Conservation (phyloP, 2,888 invertebrate genomes). For the Nephrotoma guestfalica region DNA sequence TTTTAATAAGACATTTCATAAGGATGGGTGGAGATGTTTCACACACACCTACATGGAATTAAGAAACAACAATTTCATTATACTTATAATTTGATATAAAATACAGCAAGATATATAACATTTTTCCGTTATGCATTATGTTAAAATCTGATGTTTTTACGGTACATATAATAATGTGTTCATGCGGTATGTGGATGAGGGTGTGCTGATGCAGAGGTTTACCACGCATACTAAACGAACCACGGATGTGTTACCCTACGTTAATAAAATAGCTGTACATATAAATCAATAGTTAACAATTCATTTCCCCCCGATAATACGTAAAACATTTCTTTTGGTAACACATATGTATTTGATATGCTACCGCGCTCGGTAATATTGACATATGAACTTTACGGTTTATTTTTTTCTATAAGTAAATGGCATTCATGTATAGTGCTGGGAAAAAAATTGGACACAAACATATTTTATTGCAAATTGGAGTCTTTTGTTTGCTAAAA, state of each 20-base stretch:
- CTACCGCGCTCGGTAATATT: not conserved
- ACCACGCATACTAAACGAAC: not conserved
- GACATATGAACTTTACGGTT: not conserved
- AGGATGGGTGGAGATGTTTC: not conserved
- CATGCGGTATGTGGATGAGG: not conserved
- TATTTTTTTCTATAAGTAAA: not conserved
- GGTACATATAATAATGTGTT: not conserved
- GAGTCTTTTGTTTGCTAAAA: too few relatives aligned
- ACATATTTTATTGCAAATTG: too few relatives aligned
- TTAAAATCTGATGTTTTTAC: not conserved
- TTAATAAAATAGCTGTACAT: not conserved
- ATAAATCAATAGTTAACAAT: not conserved
- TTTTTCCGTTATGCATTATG: not conserved
- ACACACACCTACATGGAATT: not conserved
- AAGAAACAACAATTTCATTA: not conserved
- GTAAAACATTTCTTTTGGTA: not conserved
- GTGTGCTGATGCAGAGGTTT: not conserved
- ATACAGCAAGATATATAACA: not conserved
- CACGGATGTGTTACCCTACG: not conserved
- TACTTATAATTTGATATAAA: not conserved
- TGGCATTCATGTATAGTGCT: too few relatives aligned
- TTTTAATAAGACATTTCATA: not conserved
- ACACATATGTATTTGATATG: not conserved
- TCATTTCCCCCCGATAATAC: not conserved
- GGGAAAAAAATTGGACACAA: too few relatives aligned